Evolutionary conservation across 1,140 invertebrate genomes (phyloP), one percentile per base, ranked within the genome.

Genomic region (Eriosoma lanigerum): DNA sequence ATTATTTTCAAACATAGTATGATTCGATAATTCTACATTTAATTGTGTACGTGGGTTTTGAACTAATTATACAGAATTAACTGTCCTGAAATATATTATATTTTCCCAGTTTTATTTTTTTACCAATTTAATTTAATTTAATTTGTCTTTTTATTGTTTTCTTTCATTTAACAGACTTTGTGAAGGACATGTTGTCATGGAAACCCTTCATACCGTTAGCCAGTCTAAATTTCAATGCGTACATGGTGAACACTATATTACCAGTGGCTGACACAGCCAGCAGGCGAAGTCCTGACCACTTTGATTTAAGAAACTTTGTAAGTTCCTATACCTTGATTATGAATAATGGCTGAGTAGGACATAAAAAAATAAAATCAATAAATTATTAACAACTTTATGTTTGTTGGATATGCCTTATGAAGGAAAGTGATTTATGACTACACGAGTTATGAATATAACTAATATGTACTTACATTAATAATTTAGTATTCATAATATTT

Each of bases 191-290:
- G 58, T 84, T 93, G 15, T 90, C 89, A 1, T 93, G 92, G 91
- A 87, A 85, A 26, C 87, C 88, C 0, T 92, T 91, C 86, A 86
- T 91, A 29, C 91, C 92, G 1, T 85, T 94, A 4, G 90, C 91
- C 80, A 89, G 91, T 82, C 85, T 94, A 26, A 89, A 90, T 0
- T 95, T 93, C 84, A 89, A 89, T 56, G 88, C 90, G 5, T 94
- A 93, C 84, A 85, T 94, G 29, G 86, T 86, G 24, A 90, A 91
- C 82, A 85, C 87, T 78, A 58, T 86, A 9, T 84, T 89, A 46
- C 88, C 88, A 68, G 82, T 86, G 0, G 84, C 88, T 17, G 84
- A 86, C 21, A 86, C 88, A 1, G 87, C 85, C 50, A 84, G 86
- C 62, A 84, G 86, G 17, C 85, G 87, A 81, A 87, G 85, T 80